Conservation (phyloP, 1,140 invertebrate genomes). For the Elymnias hypermnestra region DNA sequence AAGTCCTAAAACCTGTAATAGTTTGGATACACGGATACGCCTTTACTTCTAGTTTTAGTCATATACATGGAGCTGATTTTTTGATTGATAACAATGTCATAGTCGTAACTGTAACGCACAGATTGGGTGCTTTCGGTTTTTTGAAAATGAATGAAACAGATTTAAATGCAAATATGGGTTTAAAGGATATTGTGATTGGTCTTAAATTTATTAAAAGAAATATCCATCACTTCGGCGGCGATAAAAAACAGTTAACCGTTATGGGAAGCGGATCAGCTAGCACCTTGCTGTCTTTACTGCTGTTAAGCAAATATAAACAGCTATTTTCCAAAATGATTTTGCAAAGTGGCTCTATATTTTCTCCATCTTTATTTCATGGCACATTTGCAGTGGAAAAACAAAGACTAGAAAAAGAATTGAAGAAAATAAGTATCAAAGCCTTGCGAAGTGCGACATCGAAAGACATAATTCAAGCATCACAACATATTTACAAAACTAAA, state of each 20-base stretch:
- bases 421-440: conserved; percentile 16
- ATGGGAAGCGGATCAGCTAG: conserved; percentile 57
- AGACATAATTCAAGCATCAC: conserved; percentile 33
- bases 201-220: conserved; percentile 75
- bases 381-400: conserved; percentile 29
- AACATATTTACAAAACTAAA: conserved; percentile 43
- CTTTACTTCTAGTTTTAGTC: conserved; percentile 57
- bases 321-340: conserved; percentile 58
- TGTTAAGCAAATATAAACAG: conserved; percentile 42
- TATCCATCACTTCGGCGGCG: conserved; percentile 51
- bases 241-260: conserved; percentile 54
- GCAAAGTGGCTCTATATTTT: conserved; percentile 53
- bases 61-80: conserved; percentile 54
- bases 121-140: conserved; percentile 66
- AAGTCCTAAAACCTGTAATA: conserved; percentile 38
- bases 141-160: conserved; percentile 66
- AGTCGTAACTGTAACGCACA: conserved; percentile 48
- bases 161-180: conserved; percentile 74
- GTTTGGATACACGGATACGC: conserved; percentile 62
- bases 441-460: conserved; percentile 25
- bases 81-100: conserved; percentile 55
- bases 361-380: conserved; percentile 46
- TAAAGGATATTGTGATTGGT: conserved; percentile 71
- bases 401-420: conserved; percentile 33
- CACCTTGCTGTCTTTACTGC: conserved; percentile 41